A percentile compares a stretch with the other conserved stretches of the same genome.
These are phyloP conservation scores for Ophion obscuratus DNA, from an alignment of 2,888 invertebrate species.

Conservation along the genomic window DNA sequence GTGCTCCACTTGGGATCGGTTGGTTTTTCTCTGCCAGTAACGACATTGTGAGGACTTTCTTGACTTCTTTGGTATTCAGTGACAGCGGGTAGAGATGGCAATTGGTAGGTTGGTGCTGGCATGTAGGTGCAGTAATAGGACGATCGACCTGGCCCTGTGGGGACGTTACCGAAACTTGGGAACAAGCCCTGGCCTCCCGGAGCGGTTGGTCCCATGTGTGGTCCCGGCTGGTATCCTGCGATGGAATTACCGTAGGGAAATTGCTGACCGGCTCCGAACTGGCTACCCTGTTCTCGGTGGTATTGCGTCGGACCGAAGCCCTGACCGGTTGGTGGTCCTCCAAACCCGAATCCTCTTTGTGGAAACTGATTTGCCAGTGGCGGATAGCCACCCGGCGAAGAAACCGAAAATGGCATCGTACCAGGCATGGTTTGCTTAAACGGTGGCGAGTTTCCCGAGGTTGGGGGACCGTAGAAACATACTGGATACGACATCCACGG, in stretches of 20 bases:
- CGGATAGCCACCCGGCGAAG: slow-evolving; percentile 52
- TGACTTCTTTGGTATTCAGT: slow-evolving; percentile 70
- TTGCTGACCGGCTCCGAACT: slow-evolving; percentile 25
- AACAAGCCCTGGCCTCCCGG: slow-evolving; percentile 52
- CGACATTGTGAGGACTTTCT: background rate
- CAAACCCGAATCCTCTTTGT: slow-evolving; percentile 46
- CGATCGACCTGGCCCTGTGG: slow-evolving; percentile 36
- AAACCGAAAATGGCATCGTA: slow-evolving; percentile 56
- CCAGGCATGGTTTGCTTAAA: slow-evolving; percentile 42
- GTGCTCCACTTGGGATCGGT: slow-evolving; percentile 1
- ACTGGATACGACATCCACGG: slow-evolving; percentile 74
- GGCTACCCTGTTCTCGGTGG: slow-evolving; percentile 22
- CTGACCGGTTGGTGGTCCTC: slow-evolving; percentile 49
- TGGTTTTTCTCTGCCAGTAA: background rate
- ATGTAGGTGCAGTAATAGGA: slow-evolving; percentile 77
- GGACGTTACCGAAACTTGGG: slow-evolving; percentile 39
- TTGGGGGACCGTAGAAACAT: slow-evolving; percentile 69
- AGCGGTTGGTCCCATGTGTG: slow-evolving; percentile 65
- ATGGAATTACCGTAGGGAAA: slow-evolving; percentile 30
- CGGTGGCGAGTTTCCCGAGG: background rate
- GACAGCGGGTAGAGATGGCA: slow-evolving; percentile 71
- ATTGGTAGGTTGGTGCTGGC: slow-evolving; percentile 74
- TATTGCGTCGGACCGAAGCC: slow-evolving; percentile 46
- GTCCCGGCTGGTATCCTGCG: slow-evolving; percentile 35
- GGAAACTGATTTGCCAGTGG: slow-evolving; percentile 42